Evolutionary conservation across 2,113 vertebrate genomes (phyloP), one percentile per base, ranked within the genome.

Genomic region (Spea multiplicata): DNA sequence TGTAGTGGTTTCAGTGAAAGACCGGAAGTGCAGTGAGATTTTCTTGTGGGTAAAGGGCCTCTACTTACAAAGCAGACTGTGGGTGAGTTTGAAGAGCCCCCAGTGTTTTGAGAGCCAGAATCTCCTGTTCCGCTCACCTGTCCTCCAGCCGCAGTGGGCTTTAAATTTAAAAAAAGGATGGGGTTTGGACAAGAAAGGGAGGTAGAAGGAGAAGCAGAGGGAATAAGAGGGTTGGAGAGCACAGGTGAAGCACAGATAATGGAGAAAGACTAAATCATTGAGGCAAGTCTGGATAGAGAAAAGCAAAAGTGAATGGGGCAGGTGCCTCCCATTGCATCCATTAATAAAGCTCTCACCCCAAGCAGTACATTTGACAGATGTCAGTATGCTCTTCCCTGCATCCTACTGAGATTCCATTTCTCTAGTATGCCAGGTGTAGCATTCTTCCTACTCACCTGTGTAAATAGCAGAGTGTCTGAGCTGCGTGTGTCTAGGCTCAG

Each of bases 381-480:
- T 61, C 57, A 61, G 13, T 13, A 7, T 10, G 9, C 50, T 52
- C 50, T 1, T 61, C 57, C 13, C 13, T 61, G 57, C 8, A 14
- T 61, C 8, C 57, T 61, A 14, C 14, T n/a, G 4, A 10, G 57
- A 4, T 10, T 61, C 57, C 8, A 5, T 12, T 5, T 12, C 10
- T 61, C 10, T 61, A 8, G 5, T 61, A 8, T 61, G 9, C 57
- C 57, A 30, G 30, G 30, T 30, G 30, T 30, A 30, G 30, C 30
- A 30, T 30, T 30, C 30, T 30, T 30, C 84, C 0, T 81, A 80
- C 89, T 88, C 84, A 98, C 97, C 96, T 99, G 97, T 44, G 96
- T 97, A 87, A 97, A 97, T 85, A 99, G 93, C 76, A 99, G 95
- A 0, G 95, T 97, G 89, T 99, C 97, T 0, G 95, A 97, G 88